Evolutionary conservation across 1,140 invertebrate species (phyloP).

Genomic region (Cephus cinctus): DNA sequence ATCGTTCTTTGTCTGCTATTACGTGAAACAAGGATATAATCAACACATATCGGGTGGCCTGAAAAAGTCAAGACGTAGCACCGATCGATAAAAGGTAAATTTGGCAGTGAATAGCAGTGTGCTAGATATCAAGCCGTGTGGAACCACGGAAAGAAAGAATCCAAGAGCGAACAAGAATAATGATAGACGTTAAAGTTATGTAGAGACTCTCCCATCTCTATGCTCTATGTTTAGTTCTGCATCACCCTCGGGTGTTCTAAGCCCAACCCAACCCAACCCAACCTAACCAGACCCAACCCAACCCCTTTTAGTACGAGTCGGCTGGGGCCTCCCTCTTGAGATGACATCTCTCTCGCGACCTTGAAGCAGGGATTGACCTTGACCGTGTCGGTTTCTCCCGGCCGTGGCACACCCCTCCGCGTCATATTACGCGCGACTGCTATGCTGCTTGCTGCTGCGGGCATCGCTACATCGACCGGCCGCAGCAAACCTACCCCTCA

Average conservation of each 20-base stretch:
- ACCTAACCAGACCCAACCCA: conserved; percentile 12
- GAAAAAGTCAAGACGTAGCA: too few relatives aligned
- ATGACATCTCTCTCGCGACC: conserved; percentile 46
- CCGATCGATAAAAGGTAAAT: too few relatives aligned
- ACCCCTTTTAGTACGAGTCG: conserved; percentile 3
- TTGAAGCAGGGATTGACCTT: conserved; percentile 45
- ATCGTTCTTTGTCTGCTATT: too few relatives aligned
- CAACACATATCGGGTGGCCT: too few relatives aligned
- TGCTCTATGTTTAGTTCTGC: too few relatives aligned
- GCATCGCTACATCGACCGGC: conserved; percentile 43
- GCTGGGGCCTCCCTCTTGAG: conserved; percentile 29
- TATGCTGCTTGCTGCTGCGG: conserved; percentile 38
- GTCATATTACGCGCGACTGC: conserved; percentile 38
- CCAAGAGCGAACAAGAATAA: background rate
- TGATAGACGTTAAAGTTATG: background rate
- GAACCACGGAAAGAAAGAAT: conserved; percentile 6
- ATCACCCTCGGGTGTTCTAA: background rate
- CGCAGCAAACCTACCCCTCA: conserved; percentile 6
- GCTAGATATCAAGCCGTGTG: too few relatives aligned
- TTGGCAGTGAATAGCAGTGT: too few relatives aligned
- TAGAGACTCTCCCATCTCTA: background rate
- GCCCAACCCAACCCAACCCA: conserved; percentile 4
- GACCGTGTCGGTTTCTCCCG: conserved; percentile 40
- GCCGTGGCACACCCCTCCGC: conserved; percentile 12
- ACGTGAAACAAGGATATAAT: too few relatives aligned